Conservation (phyloP, 2,888 invertebrate species). For the Tetragonula carbonaria region DNA sequence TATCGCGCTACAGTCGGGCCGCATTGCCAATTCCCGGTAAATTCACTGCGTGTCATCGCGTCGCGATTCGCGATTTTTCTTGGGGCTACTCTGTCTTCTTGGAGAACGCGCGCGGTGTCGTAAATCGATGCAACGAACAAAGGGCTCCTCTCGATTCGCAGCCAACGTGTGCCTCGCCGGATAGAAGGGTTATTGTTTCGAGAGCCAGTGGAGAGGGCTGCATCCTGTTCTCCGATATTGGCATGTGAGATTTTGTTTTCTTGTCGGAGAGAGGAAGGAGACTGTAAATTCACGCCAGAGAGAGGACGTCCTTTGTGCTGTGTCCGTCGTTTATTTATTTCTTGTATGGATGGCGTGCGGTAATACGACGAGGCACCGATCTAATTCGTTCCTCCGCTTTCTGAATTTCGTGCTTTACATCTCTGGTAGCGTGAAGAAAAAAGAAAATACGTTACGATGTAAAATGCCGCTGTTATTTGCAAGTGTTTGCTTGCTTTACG, state of each 20-base stretch:
- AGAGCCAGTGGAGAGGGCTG: not conserved
- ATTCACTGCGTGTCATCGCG: conserved; percentile 65
- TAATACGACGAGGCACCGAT: not conserved
- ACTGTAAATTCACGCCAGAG: not conserved
- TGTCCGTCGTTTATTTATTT: conserved; percentile 3
- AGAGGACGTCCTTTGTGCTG: not conserved
- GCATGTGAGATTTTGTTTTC: conserved; percentile 1
- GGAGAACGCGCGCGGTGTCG: conserved; percentile 34
- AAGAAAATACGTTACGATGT: too few species aligned
- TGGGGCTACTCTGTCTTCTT: conserved; percentile 28
- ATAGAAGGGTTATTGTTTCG: conserved; percentile 16
- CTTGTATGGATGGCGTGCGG: not conserved
- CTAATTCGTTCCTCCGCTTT: not conserved
- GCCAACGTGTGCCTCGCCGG: not conserved
- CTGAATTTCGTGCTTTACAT: too few species aligned
- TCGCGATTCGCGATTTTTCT: conserved; percentile 46
- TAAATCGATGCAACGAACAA: conserved; percentile 32
- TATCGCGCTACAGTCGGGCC: conserved; percentile 73
- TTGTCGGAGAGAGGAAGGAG: not conserved
- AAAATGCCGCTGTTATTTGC: too few species aligned
- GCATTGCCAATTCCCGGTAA: conserved; percentile 73
- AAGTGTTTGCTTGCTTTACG: too few species aligned
- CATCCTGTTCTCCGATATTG: conserved; percentile 11
- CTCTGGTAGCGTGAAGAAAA: too few species aligned
- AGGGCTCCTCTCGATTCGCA: not conserved